A percentile compares a stretch with the other conserved stretches of the same genome.
Evolutionary conservation across 2,113 vertebrate species (phyloP).

Genomic region (Pluvialis apricaria): DNA sequence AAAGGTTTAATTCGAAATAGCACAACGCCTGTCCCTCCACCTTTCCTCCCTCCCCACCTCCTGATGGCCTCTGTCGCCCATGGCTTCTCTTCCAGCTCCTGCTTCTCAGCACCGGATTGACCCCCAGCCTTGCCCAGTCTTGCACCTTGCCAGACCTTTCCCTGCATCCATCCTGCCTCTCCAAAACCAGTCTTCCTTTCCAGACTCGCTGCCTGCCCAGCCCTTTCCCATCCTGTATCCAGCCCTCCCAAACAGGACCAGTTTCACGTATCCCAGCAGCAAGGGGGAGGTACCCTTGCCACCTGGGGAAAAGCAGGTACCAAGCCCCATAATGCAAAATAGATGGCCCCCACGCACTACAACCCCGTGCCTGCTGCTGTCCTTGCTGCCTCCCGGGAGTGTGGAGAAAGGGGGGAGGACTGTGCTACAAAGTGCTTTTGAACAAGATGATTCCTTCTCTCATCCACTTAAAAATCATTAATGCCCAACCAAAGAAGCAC

Average conservation of each 20-base stretch:
- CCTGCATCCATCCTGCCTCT: neutral
- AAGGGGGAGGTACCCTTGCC: neutral
- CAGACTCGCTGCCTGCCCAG: neutral
- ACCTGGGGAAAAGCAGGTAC: fast-evolving
- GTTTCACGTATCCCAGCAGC: fast-evolving
- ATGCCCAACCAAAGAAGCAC: neutral
- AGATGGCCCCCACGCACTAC: too few species aligned
- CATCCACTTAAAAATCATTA: neutral
- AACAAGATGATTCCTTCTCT: neutral
- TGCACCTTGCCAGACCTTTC: neutral
- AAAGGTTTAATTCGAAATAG: neutral
- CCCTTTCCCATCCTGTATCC: neutral
- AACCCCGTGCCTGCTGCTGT: neutral
- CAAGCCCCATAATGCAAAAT: neutral
- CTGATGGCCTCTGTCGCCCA: neutral
- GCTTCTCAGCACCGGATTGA: fast-evolving
- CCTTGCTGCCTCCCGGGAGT: neutral
- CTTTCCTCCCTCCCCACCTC: neutral
- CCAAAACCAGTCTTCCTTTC: neutral
- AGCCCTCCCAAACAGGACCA: neutral
- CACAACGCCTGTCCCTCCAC: too few species aligned
- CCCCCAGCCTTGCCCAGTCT: neutral
- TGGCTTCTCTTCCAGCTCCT: neutral
- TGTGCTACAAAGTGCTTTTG: neutral
- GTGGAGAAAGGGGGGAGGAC: neutral